Evolutionary conservation across 2,888 invertebrate species (phyloP).

Genomic region (Ormyrus pomaceus): DNA sequence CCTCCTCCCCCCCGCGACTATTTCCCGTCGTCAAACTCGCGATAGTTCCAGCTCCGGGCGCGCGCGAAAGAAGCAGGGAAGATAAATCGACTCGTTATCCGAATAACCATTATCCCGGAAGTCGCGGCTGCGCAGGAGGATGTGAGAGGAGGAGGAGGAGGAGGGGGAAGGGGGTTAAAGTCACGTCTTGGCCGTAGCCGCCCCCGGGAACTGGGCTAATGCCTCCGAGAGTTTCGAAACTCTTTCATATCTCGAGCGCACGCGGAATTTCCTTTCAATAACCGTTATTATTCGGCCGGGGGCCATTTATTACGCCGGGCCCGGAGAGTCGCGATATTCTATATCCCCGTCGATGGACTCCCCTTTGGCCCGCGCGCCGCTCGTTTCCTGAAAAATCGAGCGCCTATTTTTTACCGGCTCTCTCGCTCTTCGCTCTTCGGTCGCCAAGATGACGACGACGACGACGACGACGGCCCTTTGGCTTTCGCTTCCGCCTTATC

Average conservation of each 20-base stretch:
- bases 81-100: constrained; percentile 71
- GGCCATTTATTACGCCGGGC: constrained; percentile 62
- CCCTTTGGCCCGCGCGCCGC: neutral
- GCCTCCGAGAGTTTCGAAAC: constrained; percentile 64
- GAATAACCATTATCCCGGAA: constrained; percentile 66
- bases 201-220: constrained; percentile 67
- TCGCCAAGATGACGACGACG: neutral
- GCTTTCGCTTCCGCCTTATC: neutral
- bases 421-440: neutral
- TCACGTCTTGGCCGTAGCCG: constrained; percentile 33
- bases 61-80: constrained; percentile 55
- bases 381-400: constrained; percentile 42
- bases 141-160: constrained; percentile 36
- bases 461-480: neutral
- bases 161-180: constrained; percentile 35
- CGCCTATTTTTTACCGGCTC: constrained; percentile 31
- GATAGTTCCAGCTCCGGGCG: constrained; percentile 5
- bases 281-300: constrained; percentile 64
- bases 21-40: constrained; percentile 19
- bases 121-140: constrained; percentile 45
- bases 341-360: neutral
- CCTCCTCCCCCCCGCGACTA: neutral
- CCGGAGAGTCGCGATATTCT: neutral
- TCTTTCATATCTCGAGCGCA: constrained; percentile 60
- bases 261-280: constrained; percentile 66